phyloP scores from a whole-genome alignment of 2,888 invertebrate genomes.

The Phrixothrix hirtus region DNA sequence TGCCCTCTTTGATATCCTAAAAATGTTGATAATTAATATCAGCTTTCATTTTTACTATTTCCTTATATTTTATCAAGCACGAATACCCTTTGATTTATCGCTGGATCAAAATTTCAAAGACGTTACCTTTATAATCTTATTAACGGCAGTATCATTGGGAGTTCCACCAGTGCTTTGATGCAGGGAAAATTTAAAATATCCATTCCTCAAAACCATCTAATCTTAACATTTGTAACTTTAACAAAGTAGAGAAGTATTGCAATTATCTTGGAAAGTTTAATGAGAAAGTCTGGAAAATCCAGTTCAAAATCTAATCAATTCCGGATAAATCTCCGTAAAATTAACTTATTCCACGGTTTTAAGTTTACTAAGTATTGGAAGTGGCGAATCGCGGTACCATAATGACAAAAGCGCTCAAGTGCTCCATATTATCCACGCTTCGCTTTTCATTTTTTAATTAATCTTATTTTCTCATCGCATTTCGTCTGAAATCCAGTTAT shows the following conservation, averaged over 20 bases:
- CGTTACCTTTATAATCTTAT: constrained; percentile 11
- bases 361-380: constrained; percentile 24
- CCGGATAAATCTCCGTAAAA: constrained; percentile 30
- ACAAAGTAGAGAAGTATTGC: constrained; percentile 25
- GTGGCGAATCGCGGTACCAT: neutral
- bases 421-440: neutral
- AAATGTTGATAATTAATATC: no score
- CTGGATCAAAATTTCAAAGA: constrained; percentile 13
- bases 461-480: no score
- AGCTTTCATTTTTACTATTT: no score
- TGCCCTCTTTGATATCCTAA: no score
- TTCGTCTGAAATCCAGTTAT: no score
- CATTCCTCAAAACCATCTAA: constrained; percentile 19
- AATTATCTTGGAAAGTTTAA: constrained; percentile 29
- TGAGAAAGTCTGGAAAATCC: constrained; percentile 29
- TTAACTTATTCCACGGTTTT: constrained; percentile 27
- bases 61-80: no score
- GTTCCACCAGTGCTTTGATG: constrained; percentile 5
- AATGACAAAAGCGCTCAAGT: neutral
- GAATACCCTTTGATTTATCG: neutral
- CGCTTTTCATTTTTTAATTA: no score
- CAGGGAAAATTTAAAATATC: constrained; percentile 15
- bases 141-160: constrained; percentile 5
- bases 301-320: constrained; percentile 29
- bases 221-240: constrained; percentile 18